A percentile compares a stretch with the other conserved stretches of the same genome.
phyloP scores from a whole-genome alignment of 2,113 vertebrate species.

The Nycticryphes semicollaris region DNA sequence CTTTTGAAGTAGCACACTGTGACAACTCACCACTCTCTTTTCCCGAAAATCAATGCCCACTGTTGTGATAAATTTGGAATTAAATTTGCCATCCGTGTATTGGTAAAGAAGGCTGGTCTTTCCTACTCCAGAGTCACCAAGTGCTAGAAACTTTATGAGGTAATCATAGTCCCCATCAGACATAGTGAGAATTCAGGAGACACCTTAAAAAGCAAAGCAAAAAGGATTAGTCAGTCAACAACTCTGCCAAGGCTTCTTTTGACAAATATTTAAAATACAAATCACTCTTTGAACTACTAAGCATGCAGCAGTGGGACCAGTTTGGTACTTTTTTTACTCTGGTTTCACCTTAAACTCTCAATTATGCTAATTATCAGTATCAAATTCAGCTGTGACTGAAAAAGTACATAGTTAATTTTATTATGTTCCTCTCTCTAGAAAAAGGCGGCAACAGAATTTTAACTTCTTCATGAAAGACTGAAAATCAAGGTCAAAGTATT shows the following conservation, averaged over 20 bases:
- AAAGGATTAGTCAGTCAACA: not conserved
- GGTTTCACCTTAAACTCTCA: not conserved
- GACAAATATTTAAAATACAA: not conserved
- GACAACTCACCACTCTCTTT: conserved; percentile 91
- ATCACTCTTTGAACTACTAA: not conserved
- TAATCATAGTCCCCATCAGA: conserved; percentile 99
- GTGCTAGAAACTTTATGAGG: conserved; percentile 97
- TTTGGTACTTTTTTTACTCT: not conserved
- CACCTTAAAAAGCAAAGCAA: conserved; percentile 70
- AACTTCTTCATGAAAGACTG: not conserved
- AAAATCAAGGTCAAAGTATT: not conserved
- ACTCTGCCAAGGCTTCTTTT: not conserved
- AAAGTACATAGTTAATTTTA: not conserved
- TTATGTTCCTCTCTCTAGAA: not conserved
- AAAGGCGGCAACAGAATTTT: not conserved
- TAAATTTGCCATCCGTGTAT: conserved; percentile 96
- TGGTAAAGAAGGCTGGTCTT: conserved; percentile 98
- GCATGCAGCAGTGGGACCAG: not conserved
- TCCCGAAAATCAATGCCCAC: conserved; percentile 99
- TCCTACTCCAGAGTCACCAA: conserved; percentile 96
- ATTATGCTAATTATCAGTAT: not conserved
- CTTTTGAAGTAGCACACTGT: not conserved
- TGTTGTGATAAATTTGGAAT: conserved; percentile 97
- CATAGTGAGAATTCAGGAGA: conserved; percentile 84
- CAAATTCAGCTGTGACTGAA: not conserved